phyloP scores from a whole-genome alignment of 2,113 vertebrate species.

The Phylloscopus whistleri region DNA sequence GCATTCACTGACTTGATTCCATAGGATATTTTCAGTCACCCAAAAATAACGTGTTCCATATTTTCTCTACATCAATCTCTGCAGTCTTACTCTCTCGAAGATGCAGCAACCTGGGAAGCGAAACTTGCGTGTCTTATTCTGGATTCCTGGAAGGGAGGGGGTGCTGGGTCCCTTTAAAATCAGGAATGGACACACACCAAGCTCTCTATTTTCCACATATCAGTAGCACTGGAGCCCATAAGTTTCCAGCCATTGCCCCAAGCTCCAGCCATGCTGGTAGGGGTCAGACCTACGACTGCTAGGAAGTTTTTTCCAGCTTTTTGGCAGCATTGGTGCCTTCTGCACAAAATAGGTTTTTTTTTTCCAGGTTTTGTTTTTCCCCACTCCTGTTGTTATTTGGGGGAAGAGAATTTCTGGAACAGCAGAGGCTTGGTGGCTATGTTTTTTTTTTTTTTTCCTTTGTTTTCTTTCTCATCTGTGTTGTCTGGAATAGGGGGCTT shows the following conservation, averaged over 20 bases:
- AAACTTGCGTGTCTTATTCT: not conserved
- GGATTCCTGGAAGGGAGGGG: not conserved
- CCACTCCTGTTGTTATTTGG: rapidly evolving
- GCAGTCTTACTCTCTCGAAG: not conserved
- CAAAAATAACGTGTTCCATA: not conserved
- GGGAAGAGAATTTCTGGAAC: not conserved
- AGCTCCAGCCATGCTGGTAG: rapidly evolving
- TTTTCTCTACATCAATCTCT: no score
- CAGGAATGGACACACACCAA: rapidly evolving
- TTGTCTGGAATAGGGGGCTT: not conserved
- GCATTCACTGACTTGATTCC: not conserved
- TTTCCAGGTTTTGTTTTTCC: not conserved
- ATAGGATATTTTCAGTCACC: not conserved
- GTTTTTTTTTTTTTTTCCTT: not conserved
- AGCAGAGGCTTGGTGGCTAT: not conserved
- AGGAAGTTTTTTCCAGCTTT: not conserved
- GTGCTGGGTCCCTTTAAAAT: not conserved
- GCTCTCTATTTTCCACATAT: rapidly evolving
- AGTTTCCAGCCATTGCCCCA: not conserved
- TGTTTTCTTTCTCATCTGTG: not conserved
- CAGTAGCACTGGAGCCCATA: not conserved
- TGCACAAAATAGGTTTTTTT: not conserved
- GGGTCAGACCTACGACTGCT: not conserved
- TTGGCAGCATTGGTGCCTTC: not conserved
- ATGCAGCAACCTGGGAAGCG: rapidly evolving